These are phyloP conservation scores for Platynereis dumerilii DNA, from an alignment of 2,888 invertebrate species.

Conservation along the genomic window DNA sequence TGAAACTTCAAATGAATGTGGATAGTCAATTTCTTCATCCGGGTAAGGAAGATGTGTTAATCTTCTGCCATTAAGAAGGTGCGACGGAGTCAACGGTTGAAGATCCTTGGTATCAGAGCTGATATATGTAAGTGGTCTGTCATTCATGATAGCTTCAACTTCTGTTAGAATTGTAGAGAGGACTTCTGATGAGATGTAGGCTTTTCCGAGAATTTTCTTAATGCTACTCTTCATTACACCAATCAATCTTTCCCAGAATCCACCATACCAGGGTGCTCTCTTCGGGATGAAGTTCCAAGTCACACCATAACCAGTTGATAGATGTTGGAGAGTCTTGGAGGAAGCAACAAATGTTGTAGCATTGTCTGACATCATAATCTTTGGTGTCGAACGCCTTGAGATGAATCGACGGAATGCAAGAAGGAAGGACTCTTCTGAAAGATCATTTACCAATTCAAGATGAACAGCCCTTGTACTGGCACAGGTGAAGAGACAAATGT, in stretches of 20 bases:
- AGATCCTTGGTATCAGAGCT: background rate
- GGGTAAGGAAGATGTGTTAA: no score
- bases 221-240: background rate
- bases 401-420: background rate
- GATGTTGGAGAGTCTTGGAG: background rate
- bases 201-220: background rate
- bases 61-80: no score
- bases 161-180: background rate
- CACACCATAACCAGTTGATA: background rate
- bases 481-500: background rate
- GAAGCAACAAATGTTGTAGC: background rate
- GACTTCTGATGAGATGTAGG: background rate
- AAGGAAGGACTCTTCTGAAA: background rate
- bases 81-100: no score
- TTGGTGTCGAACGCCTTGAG: background rate
- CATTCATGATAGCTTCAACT: slow-evolving; percentile 2
- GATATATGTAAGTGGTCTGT: background rate
- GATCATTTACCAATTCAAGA: background rate
- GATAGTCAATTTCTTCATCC: no score
- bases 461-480: slow-evolving; percentile 5
- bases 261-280: slow-evolving; percentile 4
- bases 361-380: background rate
- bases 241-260: slow-evolving; percentile 6
- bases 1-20: no score
- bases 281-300: background rate